A percentile compares a stretch with the other conserved stretches of the same genome.
phyloP scores from a whole-genome alignment of 2,888 invertebrate genomes.

The Papilio protenor region DNA sequence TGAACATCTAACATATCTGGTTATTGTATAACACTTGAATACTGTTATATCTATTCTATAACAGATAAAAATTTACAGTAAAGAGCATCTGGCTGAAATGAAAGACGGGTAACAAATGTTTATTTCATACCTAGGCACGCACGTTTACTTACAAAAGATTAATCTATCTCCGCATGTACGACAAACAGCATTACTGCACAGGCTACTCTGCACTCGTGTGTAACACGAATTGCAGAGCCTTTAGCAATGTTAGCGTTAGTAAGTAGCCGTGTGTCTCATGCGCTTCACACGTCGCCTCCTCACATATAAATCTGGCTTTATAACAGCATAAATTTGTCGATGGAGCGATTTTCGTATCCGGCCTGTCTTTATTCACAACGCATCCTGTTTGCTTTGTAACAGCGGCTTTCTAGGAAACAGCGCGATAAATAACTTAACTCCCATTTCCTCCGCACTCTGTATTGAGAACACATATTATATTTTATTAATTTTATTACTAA shows the following conservation, averaged over 20 bases:
- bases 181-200: too few species aligned
- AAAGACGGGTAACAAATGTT: too few species aligned
- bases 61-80: too few species aligned
- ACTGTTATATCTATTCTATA: too few species aligned
- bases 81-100: too few species aligned
- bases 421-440: conserved; percentile 48
- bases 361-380: conserved; percentile 66
- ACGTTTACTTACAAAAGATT: too few species aligned
- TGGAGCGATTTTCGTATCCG: conserved; percentile 79
- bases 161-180: too few species aligned
- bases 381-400: conserved; percentile 70
- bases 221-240: conserved; percentile 8
- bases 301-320: conserved; percentile 77
- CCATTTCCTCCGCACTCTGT: conserved; percentile 29
- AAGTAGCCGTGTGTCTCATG: conserved; percentile 51
- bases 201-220: background rate
- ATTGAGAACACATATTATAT: conserved; percentile 12
- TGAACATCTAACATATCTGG: background rate
- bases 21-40: background rate
- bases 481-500: background rate
- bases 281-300: conserved; percentile 71
- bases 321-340: conserved; percentile 82
- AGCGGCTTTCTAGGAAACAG: conserved; percentile 55
- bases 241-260: conserved; percentile 37
- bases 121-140: too few species aligned